phyloP scores from a whole-genome alignment of 1,140 invertebrate species.

The Drosophila miranda region DNA sequence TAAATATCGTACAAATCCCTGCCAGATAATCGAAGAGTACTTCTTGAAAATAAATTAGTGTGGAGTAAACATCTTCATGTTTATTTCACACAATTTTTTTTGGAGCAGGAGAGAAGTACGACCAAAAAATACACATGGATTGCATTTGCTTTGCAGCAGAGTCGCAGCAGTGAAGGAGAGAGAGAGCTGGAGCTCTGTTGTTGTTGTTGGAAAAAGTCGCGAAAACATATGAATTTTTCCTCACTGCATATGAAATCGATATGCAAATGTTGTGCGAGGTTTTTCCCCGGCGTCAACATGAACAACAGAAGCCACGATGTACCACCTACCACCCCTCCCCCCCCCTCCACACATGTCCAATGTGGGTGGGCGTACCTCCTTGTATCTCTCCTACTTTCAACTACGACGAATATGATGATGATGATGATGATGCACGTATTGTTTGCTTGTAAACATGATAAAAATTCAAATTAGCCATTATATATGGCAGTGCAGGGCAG shows the following conservation, averaged over 20 bases:
- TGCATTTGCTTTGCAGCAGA: constrained; percentile 51
- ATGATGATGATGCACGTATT: constrained; percentile 79
- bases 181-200: neutral
- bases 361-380: no score
- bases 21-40: no score
- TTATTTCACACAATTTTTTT: constrained; percentile 69
- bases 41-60: constrained; percentile 2
- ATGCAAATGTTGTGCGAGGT: constrained; percentile 76
- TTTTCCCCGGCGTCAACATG: constrained; percentile 41
- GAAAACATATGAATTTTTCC: constrained; percentile 52
- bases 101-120: constrained; percentile 6
- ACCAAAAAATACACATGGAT: constrained; percentile 36
- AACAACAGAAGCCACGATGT: constrained; percentile 10
- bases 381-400: constrained; percentile 17
- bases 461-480: constrained; percentile 81
- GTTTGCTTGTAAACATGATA: constrained; percentile 81
- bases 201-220: constrained; percentile 9
- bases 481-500: constrained; percentile 46
- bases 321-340: no score
- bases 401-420: constrained; percentile 7
- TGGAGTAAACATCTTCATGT: constrained; percentile 71
- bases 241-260: constrained; percentile 79
- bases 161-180: neutral
- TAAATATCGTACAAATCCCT: no score
- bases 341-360: no score